A percentile compares a stretch with the other conserved stretches of the same genome.
Conservation (phyloP, 2,113 vertebrate species). For the Poeciliopsis retropinna region DNA sequence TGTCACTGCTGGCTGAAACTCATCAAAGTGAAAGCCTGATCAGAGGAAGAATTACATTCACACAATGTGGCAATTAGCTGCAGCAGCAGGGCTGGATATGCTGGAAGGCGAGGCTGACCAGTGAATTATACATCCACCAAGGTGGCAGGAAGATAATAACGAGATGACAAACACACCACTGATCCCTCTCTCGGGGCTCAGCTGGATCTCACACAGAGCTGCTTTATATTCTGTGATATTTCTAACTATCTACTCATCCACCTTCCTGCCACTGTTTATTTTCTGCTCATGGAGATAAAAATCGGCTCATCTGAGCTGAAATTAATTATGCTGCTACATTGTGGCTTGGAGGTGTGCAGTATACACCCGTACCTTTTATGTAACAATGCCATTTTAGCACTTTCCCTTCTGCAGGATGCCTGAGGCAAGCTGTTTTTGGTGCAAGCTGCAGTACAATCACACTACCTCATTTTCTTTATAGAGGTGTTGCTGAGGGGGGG, state of each 20-base stretch:
- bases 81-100: slow-evolving; percentile 5
- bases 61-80: slow-evolving; percentile 57
- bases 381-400: slow-evolving; percentile 43
- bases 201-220: slow-evolving; percentile 39
- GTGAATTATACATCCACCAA: slow-evolving; percentile 36
- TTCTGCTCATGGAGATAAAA: slow-evolving; percentile 26
- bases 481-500: slow-evolving; percentile 11
- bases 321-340: slow-evolving; percentile 57
- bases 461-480: slow-evolving; percentile 39
- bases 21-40: slow-evolving; percentile 17
- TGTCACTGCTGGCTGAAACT: neutral
- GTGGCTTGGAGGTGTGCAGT: slow-evolving; percentile 44
- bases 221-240: slow-evolving; percentile 44
- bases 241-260: slow-evolving; percentile 30
- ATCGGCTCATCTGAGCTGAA: slow-evolving; percentile 20
- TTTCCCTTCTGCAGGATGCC: slow-evolving; percentile 34
- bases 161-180: slow-evolving; percentile 23
- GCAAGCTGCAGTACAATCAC: slow-evolving; percentile 34
- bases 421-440: slow-evolving; percentile 38
- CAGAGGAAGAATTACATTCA: slow-evolving; percentile 39
- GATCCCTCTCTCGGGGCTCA: slow-evolving; percentile 25
- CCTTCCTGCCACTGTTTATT: slow-evolving; percentile 1
- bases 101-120: neutral
- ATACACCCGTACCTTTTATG: slow-evolving; percentile 50
- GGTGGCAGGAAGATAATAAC: slow-evolving; percentile 38